These are phyloP conservation scores for Neoitamus cyanurus DNA, from an alignment of 2,888 invertebrate species.

Conservation along the genomic window DNA sequence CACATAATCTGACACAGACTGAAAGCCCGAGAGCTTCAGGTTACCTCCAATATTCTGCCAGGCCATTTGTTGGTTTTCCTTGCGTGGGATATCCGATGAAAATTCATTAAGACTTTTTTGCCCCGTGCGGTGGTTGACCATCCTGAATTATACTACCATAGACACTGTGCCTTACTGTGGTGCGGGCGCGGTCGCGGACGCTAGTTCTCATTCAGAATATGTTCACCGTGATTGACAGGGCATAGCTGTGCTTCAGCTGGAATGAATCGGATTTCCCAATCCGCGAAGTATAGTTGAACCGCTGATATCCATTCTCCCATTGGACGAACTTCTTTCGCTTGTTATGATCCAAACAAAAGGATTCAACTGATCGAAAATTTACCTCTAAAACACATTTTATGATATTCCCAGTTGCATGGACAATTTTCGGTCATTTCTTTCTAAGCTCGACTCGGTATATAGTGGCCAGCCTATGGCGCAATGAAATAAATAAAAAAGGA, in stretches of 20 bases:
- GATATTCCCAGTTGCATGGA: slow-evolving; percentile 12
- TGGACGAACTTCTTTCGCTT: no score
- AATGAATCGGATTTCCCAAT: neutral
- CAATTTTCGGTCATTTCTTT: slow-evolving; percentile 16
- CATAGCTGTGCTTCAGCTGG: neutral
- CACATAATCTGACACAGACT: neutral
- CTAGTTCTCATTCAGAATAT: neutral
- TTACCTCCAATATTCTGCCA: slow-evolving; percentile 4
- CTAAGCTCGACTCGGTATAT: neutral
- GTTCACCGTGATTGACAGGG: neutral
- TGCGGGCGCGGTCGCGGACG: neutral
- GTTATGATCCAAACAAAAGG: no score
- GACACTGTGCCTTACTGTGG: neutral
- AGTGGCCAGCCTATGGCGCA: neutral
- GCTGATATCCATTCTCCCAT: neutral
- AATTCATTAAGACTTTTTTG: slow-evolving; percentile 28
- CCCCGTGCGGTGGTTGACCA: neutral
- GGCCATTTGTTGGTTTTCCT: slow-evolving; percentile 23
- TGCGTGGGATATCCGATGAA: slow-evolving; percentile 27
- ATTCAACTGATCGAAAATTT: neutral
- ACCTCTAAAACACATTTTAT: slow-evolving; percentile 6
- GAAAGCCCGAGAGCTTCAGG: slow-evolving; percentile 3
- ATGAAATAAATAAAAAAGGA: neutral
- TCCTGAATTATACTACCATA: neutral
- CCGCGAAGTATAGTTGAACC: neutral